phyloP scores from a whole-genome alignment of 2,113 vertebrate species.

The Phalacrocorax aristotelis region DNA sequence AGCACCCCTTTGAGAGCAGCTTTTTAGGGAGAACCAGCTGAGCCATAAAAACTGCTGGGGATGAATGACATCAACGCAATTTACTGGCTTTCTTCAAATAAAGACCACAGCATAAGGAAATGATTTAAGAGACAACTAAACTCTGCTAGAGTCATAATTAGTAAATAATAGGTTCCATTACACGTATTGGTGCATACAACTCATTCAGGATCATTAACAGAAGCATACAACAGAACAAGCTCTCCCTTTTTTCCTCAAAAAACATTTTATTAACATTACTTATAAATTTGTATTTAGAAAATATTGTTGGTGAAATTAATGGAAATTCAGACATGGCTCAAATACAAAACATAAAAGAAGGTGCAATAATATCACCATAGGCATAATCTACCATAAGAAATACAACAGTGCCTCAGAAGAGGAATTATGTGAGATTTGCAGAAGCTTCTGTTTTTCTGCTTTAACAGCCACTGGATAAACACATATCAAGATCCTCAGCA shows the following conservation, averaged over 20 bases:
- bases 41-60: not conserved
- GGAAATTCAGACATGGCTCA: slow-evolving; percentile 6
- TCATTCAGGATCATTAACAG: not conserved
- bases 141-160: not conserved
- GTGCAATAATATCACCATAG: not conserved
- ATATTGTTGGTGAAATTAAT: not conserved
- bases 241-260: not conserved
- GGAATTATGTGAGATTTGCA: not conserved
- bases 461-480: not conserved
- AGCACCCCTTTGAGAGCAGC: not conserved
- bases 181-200: not conserved
- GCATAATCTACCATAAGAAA: not conserved
- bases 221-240: not conserved
- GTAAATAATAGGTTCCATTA: not conserved
- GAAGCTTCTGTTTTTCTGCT: not conserved
- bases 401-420: not conserved
- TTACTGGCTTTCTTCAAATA: slow-evolving; percentile 11
- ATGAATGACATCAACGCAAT: not conserved
- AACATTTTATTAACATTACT: slow-evolving; percentile 7
- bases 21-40: not conserved
- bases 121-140: slow-evolving; percentile 4
- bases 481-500: not conserved
- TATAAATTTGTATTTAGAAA: not conserved
- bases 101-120: not conserved
- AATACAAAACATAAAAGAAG: slow-evolving; percentile 10